Conservation (phyloP, 2,797 vertebrate species). For the Vireo griseus region DNA sequence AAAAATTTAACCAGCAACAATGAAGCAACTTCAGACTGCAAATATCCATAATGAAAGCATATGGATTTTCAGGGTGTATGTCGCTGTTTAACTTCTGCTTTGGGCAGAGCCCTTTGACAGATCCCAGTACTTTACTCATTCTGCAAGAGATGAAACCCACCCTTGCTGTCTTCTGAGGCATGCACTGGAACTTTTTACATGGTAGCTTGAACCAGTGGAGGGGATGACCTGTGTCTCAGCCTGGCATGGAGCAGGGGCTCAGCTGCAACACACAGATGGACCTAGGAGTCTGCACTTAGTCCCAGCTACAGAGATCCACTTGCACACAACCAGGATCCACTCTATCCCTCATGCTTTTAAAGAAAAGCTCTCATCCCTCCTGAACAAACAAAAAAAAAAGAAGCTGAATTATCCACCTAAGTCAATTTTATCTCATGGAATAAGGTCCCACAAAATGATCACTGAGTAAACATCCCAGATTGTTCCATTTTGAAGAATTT, state of each 20-base stretch:
- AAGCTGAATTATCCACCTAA: background rate
- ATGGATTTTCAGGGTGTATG: background rate
- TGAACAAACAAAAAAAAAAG: background rate
- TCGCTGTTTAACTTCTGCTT: background rate
- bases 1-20: background rate
- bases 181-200: accelerated
- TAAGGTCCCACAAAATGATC: background rate
- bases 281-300: accelerated
- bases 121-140: background rate
- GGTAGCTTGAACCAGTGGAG: background rate
- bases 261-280: background rate
- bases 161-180: background rate
- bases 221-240: background rate
- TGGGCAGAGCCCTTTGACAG: background rate
- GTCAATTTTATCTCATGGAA: background rate
- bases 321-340: background rate
- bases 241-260: background rate
- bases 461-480: background rate
- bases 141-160: background rate
- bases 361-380: background rate
- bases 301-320: background rate
- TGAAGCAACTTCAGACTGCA: background rate
- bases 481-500: background rate
- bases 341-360: background rate
- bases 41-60: background rate